These are phyloP conservation scores for Bombylius discolor DNA, from an alignment of 2,888 invertebrate genomes.

Conservation along the genomic window DNA sequence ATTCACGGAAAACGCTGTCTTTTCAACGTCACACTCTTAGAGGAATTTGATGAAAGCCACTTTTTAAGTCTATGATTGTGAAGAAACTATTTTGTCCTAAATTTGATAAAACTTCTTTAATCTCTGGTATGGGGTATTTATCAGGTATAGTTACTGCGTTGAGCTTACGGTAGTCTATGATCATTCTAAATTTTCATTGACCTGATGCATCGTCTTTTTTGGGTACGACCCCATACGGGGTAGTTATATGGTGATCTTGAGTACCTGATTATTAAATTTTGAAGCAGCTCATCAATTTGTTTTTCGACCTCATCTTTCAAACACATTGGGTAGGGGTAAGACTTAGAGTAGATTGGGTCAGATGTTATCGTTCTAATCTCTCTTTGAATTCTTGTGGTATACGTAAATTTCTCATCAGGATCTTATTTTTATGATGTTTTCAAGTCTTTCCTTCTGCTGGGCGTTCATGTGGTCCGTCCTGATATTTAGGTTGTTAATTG, in stretches of 20 bases:
- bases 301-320: not conserved
- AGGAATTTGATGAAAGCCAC: slow-evolving; percentile 9
- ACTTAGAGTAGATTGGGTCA: slow-evolving; percentile 5
- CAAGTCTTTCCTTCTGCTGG: not conserved
- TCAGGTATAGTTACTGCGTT: not conserved
- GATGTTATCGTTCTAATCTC: slow-evolving; percentile 8
- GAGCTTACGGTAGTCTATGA: not conserved
- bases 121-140: slow-evolving; percentile 2
- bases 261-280: slow-evolving; percentile 5
- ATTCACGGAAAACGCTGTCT: slow-evolving; percentile 10
- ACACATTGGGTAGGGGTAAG: slow-evolving; percentile 5
- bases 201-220: too few species aligned
- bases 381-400: slow-evolving; percentile 4
- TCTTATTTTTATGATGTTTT: not conserved
- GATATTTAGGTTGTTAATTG: too few species aligned
- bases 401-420: slow-evolving; percentile 8
- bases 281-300: slow-evolving; percentile 1
- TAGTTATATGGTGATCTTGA: slow-evolving; percentile 13
- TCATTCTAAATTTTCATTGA: not conserved
- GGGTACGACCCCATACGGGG: slow-evolving; percentile 5
- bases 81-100: not conserved
- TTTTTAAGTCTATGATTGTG: slow-evolving; percentile 2
- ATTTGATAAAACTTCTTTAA: not conserved
- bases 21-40: slow-evolving; percentile 8
- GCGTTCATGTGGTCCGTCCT: not conserved